Evolutionary conservation across 2,797 vertebrate genomes (phyloP), one percentile per base, ranked within the genome.

Genomic region (Numenius phaeopus): DNA sequence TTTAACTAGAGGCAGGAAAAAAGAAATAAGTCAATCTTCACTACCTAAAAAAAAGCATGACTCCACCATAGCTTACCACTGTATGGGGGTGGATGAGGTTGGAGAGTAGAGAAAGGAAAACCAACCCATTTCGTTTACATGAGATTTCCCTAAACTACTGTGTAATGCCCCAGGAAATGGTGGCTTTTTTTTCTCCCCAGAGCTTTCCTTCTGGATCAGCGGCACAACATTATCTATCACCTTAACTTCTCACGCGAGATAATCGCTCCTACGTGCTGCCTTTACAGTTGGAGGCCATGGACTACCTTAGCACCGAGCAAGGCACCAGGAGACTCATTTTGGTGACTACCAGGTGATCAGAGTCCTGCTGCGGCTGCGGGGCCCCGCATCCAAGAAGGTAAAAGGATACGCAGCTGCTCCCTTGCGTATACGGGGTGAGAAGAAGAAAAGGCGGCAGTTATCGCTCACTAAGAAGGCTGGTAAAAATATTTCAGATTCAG

Each of bases 351-450:
- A 57, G 82, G 59, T 14, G 83, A 37, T 30, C 37, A 3, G 14
- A 50, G 39, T 1, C 50, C 47, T 6, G 30, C 55, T 62, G 39
- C 57, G 18, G 15, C 57, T 19, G 9, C 5, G 5, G 39, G 69
- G 44, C 70, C 27, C 27, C 58, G 29, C 12, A 34, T 21, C 54
- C 32, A 13, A 30, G 57, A 23, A 61, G 61, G 65, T 14, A 39
- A 61, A 78, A 72, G n/a, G 58, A 39, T 9, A 3, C 0, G 11
- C 3, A 3, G 23, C 76, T 27, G 29, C 54, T 61, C 32, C 7
- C 3, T 2, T 17, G 16, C 1, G 0, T 11, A 20, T 4, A 4
- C 0, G 2, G 7, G 21, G 29, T 20, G 14, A 40, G 55, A 27
- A 44, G 32, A 61, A 71, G 44, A 52, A 78, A 54, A 75, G 30